Evolutionary conservation across 1,140 invertebrate genomes (phyloP).

Genomic region (Trichogramma pretiosum): DNA sequence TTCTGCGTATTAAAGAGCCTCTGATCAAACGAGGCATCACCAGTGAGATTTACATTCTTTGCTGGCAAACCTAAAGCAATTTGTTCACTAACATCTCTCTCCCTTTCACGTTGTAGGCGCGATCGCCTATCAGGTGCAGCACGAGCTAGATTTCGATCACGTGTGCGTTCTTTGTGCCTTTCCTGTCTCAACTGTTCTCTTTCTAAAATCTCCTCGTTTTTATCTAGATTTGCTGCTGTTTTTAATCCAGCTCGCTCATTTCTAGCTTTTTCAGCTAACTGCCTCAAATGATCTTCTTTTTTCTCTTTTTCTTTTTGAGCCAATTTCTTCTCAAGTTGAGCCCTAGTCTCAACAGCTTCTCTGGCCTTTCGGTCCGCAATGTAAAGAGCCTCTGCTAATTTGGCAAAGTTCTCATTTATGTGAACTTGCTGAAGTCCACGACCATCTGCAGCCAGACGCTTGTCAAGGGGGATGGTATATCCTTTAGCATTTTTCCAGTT

Average conservation of each 20-base stretch:
- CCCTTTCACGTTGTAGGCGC: constrained; percentile 80
- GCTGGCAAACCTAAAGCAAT: constrained; percentile 94
- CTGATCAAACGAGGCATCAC: constrained; percentile 90
- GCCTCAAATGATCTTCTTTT: constrained; percentile 90
- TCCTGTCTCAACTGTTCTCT: constrained; percentile 84
- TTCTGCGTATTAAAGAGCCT: constrained; percentile 91
- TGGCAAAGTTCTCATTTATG: constrained; percentile 99
- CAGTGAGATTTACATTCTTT: constrained; percentile 56
- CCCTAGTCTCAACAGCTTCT: constrained; percentile 92
- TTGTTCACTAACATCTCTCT: constrained; percentile 97
- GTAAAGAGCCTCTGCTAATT: constrained; percentile 92
- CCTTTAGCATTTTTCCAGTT: constrained; percentile 99
- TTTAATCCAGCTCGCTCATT: constrained; percentile 87
- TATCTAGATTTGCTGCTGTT: constrained; percentile 43
- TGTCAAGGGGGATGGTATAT: constrained; percentile 97
- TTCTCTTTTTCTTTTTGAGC: constrained; percentile 98
- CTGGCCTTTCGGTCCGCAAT: constrained; percentile 96
- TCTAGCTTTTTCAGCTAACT: constrained; percentile 89
- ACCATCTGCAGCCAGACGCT: constrained; percentile 95
- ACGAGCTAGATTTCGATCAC: constrained; percentile 85
- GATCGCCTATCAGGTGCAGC: constrained; percentile 91
- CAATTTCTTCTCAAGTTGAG: constrained; percentile 91
- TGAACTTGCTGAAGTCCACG: constrained; percentile 93
- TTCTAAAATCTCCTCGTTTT: constrained; percentile 71
- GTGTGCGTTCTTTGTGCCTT: constrained; percentile 81